phyloP scores from a whole-genome alignment of 2,113 vertebrate genomes.

The Notarius lentiginosus region DNA sequence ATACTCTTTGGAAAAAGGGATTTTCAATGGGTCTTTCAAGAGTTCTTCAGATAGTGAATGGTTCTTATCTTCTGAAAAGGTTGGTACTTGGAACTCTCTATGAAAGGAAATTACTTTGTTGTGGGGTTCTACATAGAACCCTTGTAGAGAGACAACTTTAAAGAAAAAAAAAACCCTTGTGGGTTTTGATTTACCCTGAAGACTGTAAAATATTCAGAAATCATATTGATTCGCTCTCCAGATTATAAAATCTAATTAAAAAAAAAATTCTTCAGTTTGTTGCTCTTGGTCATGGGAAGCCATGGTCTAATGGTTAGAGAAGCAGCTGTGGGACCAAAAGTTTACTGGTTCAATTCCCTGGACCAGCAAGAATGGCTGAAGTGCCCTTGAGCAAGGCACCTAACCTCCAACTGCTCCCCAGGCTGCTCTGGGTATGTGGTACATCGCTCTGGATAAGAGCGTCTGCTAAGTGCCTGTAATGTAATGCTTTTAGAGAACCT shows the following conservation, averaged over 20 bases:
- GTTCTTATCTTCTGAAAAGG: neutral
- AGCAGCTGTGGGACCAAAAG: too few species aligned
- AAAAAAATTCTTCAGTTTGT: neutral
- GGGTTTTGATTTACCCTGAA: neutral
- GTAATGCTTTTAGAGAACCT: too few species aligned
- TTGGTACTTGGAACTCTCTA: neutral
- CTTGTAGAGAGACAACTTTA: neutral
- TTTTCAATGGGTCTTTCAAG: neutral
- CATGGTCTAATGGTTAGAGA: too few species aligned
- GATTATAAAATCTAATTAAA: neutral
- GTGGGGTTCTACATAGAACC: neutral
- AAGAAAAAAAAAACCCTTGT: neutral
- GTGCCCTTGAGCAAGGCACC: too few species aligned
- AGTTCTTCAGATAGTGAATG: neutral
- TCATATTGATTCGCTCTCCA: neutral
- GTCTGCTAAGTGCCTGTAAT: too few species aligned
- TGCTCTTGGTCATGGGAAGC: neutral
- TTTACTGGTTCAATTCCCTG: too few species aligned
- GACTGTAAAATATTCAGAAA: neutral
- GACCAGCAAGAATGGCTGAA: too few species aligned
- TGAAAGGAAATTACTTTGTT: neutral
- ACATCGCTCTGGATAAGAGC: too few species aligned
- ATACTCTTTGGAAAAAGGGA: neutral
- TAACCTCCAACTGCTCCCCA: too few species aligned
- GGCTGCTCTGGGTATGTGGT: too few species aligned